These are phyloP conservation scores for Cyrtorhinus lividipennis DNA, from an alignment of 1,140 invertebrate species.

Conservation along the genomic window DNA sequence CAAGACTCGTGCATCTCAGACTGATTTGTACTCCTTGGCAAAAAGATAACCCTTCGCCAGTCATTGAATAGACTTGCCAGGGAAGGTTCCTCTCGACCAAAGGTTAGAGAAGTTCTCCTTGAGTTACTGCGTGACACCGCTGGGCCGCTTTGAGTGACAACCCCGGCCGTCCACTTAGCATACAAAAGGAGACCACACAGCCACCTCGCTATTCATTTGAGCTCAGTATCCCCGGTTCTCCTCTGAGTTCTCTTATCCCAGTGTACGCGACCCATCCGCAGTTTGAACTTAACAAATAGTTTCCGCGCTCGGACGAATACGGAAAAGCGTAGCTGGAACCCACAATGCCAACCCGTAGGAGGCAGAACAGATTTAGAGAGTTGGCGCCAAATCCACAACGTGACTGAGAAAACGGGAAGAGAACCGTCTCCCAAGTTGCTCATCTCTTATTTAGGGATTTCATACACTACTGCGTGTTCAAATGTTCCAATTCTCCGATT, in stretches of 20 bases:
- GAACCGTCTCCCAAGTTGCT: too few species aligned
- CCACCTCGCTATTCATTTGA: slow-evolving; percentile 4
- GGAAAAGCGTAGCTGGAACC: too few species aligned
- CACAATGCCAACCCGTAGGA: too few species aligned
- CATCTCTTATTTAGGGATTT: too few species aligned
- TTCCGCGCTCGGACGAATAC: background rate
- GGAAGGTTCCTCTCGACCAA: background rate
- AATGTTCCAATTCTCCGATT: too few species aligned
- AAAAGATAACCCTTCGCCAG: slow-evolving; percentile 9
- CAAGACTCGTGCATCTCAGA: slow-evolving; percentile 1
- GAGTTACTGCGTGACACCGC: slow-evolving; percentile 8
- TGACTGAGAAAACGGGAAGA: too few species aligned
- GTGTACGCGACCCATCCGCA: background rate
- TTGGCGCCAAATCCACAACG: too few species aligned
- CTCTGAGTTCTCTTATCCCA: background rate
- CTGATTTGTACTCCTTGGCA: slow-evolving; percentile 7
- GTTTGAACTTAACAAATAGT: slow-evolving; percentile 5
- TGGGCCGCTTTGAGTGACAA: slow-evolving; percentile 5
- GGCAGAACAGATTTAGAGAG: too few species aligned
- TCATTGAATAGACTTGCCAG: slow-evolving; percentile 5
- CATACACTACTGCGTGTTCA: too few species aligned
- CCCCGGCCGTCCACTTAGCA: slow-evolving; percentile 4
- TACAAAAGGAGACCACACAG: slow-evolving; percentile 8
- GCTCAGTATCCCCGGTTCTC: background rate
- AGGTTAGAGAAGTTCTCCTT: background rate